Evolutionary conservation across 2,888 invertebrate species (phyloP).

Genomic region (Chironomus riparius): DNA sequence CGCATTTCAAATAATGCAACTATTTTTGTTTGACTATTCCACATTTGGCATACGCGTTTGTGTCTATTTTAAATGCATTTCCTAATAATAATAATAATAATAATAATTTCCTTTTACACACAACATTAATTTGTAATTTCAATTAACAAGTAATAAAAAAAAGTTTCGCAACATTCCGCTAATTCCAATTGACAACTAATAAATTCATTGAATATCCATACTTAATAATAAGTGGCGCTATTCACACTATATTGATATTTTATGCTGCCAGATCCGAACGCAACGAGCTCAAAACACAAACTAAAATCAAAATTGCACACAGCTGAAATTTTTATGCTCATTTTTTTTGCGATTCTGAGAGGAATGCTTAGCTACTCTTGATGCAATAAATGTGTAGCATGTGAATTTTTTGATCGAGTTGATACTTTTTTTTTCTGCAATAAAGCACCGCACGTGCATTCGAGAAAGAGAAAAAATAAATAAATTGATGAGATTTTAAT

Average conservation of each 20-base stretch:
- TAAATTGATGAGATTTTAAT: too few relatives aligned
- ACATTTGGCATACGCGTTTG: neutral
- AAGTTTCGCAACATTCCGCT: neutral
- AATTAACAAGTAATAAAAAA: constrained; percentile 4
- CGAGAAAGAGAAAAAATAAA: too few relatives aligned
- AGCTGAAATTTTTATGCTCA: neutral
- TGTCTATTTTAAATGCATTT: neutral
- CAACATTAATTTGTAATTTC: neutral
- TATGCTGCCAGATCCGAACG: neutral
- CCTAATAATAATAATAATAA: too few relatives aligned
- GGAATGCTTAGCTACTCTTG: neutral
- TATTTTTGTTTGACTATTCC: neutral
- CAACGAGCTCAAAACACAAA: neutral
- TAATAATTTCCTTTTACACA: neutral
- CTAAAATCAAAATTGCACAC: neutral
- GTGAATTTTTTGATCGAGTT: too few relatives aligned
- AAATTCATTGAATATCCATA: neutral
- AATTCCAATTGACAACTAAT: neutral
- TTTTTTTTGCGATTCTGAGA: neutral
- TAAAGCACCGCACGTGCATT: too few relatives aligned
- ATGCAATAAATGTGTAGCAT: too few relatives aligned
- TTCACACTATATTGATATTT: neutral
- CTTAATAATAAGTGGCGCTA: neutral
- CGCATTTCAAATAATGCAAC: neutral
- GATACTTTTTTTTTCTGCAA: too few relatives aligned